Evolutionary conservation across 35 echinoderm and acorn worm genomes (phyloP), one percentile per base, ranked within the genome.

Genomic region (Ptychodera flava): DNA sequence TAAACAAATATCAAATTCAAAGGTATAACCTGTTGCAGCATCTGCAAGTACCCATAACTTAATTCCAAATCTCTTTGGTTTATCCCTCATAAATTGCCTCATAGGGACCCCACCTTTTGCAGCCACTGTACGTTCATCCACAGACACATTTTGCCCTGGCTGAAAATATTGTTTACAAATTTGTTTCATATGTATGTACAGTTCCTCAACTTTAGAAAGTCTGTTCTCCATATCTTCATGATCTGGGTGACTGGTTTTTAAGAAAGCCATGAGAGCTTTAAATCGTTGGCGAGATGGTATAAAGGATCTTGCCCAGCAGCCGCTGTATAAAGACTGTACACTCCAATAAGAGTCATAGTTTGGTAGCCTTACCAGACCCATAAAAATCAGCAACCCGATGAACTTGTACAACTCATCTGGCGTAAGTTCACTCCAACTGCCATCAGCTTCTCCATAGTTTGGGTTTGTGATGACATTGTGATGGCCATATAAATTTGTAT

Each of bases 41-140:
- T 90, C 88, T 1, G 45, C 81, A 12, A 90, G 31, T 0, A 90
- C 88, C 81, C 81, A 90, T 1, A 90, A 35, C 30, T 90, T 90
- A 33, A 78, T 78, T 28, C 88, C 88, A 31, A 31, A 90, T 37
- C 35, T 84, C 29, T 36, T 90, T 36, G 88, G 88, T 77, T 88
- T 88, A 36, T 88, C 86, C 14, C 86, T 80, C 16, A 88, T 88
- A 37, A 36, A 88, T 30, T 88, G 88, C 33, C 53, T 75, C 12
- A 90, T 76, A 28, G 29, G 29, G 36, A 77, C 38, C 1, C 88
- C 16, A 14, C 64, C 88, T 78, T 78, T 90, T 1, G 88, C 78
- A 1, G 36, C 15, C 1, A 90, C 88, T 82, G 84, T 90, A 0
- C 88, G 38, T 78, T 90, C 88, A 85, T 90, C 81, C 1, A 84